Percentiles rank a stretch among this genome's conserved stretches.
These are phyloP conservation scores for Psylliodes chrysocephalus DNA, from an alignment of 2,888 invertebrate genomes.

Conservation along the genomic window DNA sequence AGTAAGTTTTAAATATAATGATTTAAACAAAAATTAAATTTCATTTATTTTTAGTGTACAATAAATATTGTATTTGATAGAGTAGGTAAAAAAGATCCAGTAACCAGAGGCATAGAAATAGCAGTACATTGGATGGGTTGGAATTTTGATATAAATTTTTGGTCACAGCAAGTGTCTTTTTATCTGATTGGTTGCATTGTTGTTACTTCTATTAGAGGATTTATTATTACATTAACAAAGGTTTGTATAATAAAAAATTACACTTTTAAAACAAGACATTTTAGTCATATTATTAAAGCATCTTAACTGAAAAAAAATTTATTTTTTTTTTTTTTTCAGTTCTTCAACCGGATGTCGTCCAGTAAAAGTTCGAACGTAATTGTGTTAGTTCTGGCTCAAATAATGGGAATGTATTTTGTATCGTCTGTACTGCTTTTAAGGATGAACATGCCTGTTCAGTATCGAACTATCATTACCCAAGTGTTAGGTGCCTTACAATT, in stretches of 20 bases:
- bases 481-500: constrained; percentile 98
- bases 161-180: constrained; percentile 99
- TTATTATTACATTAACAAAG: constrained; percentile 96
- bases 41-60: constrained; percentile 78
- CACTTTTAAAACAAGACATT: no score
- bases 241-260: constrained; percentile 70
- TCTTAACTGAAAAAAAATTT: neutral
- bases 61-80: constrained; percentile 99
- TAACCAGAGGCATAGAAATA: constrained; percentile 95
- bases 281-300: constrained; percentile 1
- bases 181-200: constrained; percentile 97
- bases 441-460: constrained; percentile 99
- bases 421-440: constrained; percentile 96
- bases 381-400: constrained; percentile 94
- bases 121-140: constrained; percentile 97
- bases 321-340: constrained; percentile 71
- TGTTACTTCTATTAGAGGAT: constrained; percentile 95
- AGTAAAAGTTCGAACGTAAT: constrained; percentile 99
- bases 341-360: constrained; percentile 99
- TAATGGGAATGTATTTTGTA: constrained; percentile 99
- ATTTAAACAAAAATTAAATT: neutral
- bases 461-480: constrained; percentile 89
- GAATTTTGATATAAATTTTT: constrained; percentile 96
- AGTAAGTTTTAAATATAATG: constrained; percentile 71
- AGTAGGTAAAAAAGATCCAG: constrained; percentile 98